phyloP scores from a whole-genome alignment of 2,113 vertebrate genomes.

The Fregetta grallaria region DNA sequence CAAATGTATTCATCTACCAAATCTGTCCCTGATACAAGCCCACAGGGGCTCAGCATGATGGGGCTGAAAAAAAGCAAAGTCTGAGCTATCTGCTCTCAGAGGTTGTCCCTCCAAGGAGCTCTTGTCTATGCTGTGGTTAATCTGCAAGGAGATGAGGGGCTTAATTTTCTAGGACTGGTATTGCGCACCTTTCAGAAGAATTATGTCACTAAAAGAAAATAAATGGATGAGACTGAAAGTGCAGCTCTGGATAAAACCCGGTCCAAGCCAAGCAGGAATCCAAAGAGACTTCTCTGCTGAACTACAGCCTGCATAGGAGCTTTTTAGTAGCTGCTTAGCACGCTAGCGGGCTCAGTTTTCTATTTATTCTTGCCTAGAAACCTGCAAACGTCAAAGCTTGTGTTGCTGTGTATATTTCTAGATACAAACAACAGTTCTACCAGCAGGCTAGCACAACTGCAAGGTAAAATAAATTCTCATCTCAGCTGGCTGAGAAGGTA shows the following conservation, averaged over 20 bases:
- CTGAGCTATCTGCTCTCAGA: neutral
- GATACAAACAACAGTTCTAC: neutral
- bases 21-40: neutral
- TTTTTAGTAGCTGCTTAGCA: neutral
- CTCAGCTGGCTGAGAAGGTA: neutral
- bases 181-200: neutral
- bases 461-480: neutral
- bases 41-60: neutral
- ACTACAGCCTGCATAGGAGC: neutral
- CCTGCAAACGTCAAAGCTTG: neutral
- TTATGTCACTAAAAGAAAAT: neutral
- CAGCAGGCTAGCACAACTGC: neutral
- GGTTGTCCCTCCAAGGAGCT: neutral
- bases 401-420: neutral
- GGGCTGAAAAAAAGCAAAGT: neutral
- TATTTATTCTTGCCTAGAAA: constrained; percentile 27
- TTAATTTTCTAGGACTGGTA: neutral
- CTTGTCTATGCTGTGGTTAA: neutral
- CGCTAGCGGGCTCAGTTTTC: neutral
- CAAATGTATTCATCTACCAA: neutral
- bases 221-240: neutral
- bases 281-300: neutral
- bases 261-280: neutral
- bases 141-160: neutral
- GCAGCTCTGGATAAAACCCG: neutral